Evolutionary conservation across 2,797 vertebrate species (phyloP), one percentile per base, ranked within the genome.

Genomic region (Mastacembelus armatus): DNA sequence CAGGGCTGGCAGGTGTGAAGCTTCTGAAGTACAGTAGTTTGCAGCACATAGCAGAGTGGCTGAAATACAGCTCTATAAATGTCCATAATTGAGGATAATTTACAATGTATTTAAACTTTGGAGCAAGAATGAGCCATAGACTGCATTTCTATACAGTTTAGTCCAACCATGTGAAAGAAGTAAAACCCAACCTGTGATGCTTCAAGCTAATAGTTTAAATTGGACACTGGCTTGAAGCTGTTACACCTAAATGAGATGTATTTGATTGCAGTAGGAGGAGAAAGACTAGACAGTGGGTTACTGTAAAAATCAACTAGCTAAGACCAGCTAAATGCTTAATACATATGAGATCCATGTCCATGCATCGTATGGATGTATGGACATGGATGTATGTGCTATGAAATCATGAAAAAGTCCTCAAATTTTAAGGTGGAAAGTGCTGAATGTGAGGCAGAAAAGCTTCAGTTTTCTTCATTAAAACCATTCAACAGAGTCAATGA

Each of bases 1-100:
- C 78, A 32, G 49, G 75, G 51, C 35, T 75, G 70, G 78, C 45
- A 49, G 63, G 67, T 35, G 48, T 36, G 71, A 60, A 35, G 55
- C 26, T 45, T 67, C 38, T 1, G n/a, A n/a, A n/a, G n/a, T n/a
- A n/a, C n/a, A n/a, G n/a, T n/a, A n/a, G 35, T n/a, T 19, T 36
- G 8, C 12, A 7, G 24, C 35, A n/a, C 21, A 15, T 29, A 22
- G 61, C 50, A 16, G 26, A 66, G 42, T 14, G 33, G 22, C 51
- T 47, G 29, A 19, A 18, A 48, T 22, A 18, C 55, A 30, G 35
- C 49, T 51, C 29, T 18, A 36, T 1, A 40, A 73, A 50, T 69
- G 19, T 56, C 71, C 43, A 47, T 55, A 66, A 74, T 24, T 76
- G 33, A 63, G 1, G 10, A 48, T 45, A 9, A 15, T 49, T 59